A percentile compares a stretch with the other conserved stretches of the same genome.
These are phyloP conservation scores for Latrodectus elegans DNA, from an alignment of 2,888 invertebrate genomes.

Conservation along the genomic window DNA sequence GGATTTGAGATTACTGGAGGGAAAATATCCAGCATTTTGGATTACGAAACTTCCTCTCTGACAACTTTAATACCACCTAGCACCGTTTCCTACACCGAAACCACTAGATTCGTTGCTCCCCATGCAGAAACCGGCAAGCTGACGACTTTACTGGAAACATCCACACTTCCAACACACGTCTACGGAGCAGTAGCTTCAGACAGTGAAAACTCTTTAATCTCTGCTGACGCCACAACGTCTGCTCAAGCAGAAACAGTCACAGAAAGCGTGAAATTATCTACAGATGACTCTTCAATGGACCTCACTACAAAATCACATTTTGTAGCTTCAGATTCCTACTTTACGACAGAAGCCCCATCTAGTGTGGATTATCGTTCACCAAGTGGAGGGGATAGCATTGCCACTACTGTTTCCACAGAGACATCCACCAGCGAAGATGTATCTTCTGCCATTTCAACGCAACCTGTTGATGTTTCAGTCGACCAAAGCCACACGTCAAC, in stretches of 20 bases:
- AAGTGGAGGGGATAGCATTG: too few species aligned
- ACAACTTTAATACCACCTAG: constrained; percentile 29
- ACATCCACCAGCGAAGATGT: too few species aligned
- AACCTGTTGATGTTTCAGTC: too few species aligned
- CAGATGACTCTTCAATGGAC: background rate
- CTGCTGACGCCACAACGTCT: background rate
- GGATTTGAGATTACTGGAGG: constrained; percentile 31
- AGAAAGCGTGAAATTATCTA: background rate
- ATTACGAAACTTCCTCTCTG: constrained; percentile 14
- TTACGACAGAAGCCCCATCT: too few species aligned
- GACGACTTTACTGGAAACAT: background rate
- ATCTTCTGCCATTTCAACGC: too few species aligned
- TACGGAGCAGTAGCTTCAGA: background rate
- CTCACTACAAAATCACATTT: too few species aligned
- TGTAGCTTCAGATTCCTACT: too few species aligned
- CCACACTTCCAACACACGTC: background rate
- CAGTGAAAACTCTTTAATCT: background rate
- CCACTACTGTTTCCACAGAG: too few species aligned
- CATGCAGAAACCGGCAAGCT: constrained; percentile 7
- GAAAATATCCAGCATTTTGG: constrained; percentile 25
- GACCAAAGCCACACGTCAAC: too few species aligned
- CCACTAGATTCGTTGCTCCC: constrained; percentile 24
- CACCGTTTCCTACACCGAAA: constrained; percentile 32
- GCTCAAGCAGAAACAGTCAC: background rate
- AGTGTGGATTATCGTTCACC: too few species aligned